phyloP scores from a whole-genome alignment of 92 coral and sea anemone species.

The Paramuricea clavata region DNA sequence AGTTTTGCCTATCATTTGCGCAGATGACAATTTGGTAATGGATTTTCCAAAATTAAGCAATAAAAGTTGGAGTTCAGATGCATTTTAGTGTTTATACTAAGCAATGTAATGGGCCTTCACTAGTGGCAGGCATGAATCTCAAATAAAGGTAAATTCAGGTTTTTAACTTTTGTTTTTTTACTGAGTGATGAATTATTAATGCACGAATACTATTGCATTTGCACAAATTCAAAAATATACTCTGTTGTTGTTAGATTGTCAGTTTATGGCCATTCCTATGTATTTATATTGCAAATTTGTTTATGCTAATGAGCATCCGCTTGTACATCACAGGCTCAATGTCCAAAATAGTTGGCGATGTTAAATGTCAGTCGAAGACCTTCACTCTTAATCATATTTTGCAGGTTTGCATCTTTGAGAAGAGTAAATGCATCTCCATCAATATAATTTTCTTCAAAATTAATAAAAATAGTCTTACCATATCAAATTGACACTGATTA shows the following conservation, averaged over 20 bases:
- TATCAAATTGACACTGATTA: too few species aligned
- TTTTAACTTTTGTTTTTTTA: neutral
- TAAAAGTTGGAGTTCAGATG: neutral
- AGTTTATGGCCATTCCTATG: neutral
- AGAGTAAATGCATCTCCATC: too few species aligned
- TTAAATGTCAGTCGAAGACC: too few species aligned
- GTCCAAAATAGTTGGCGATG: neutral
- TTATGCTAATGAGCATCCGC: conserved; percentile 6
- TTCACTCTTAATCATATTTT: too few species aligned
- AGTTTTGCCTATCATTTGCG: neutral
- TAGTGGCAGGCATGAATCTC: neutral
- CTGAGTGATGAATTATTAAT: neutral
- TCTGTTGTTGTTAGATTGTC: neutral
- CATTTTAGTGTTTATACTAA: neutral
- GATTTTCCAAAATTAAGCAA: too few species aligned
- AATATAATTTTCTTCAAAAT: too few species aligned
- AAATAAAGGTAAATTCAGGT: neutral
- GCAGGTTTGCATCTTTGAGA: too few species aligned
- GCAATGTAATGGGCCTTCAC: neutral
- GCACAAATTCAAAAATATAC: conserved; percentile 8
- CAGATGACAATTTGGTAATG: neutral
- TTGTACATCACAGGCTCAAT: conserved; percentile 2
- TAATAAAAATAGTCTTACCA: too few species aligned
- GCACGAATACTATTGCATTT: neutral
- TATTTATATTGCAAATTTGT: neutral